Evolutionary conservation across 2,113 vertebrate species (phyloP).

Genomic region (Sminthopsis crassicaudata): DNA sequence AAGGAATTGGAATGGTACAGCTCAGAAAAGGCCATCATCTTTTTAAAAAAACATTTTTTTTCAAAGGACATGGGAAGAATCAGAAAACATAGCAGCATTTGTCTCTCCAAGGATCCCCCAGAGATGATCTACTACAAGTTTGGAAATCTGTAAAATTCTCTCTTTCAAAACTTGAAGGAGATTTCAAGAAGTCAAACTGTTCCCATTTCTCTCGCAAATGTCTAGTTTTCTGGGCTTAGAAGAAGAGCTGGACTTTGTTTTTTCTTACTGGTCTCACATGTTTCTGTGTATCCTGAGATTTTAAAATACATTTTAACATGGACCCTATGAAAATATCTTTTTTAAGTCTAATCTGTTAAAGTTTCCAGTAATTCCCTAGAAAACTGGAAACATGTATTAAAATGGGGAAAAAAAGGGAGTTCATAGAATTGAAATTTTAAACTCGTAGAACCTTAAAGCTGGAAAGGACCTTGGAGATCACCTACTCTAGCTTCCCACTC

Average conservation of each 20-base stretch:
- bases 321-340: conserved; percentile 1
- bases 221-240: conserved; percentile 68
- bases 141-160: conserved; percentile 73
- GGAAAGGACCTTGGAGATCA: background rate
- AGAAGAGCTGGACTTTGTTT: conserved; percentile 53
- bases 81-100: conserved; percentile 72
- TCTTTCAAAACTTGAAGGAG: conserved; percentile 55
- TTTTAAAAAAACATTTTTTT: conserved; percentile 78
- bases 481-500: background rate
- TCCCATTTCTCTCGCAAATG: conserved; percentile 62
- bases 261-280: conserved; percentile 10
- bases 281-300: conserved; percentile 46
- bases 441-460: background rate
- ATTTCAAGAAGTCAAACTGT: conserved; percentile 61
- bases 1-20: conserved; percentile 81
- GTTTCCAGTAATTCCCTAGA: conserved; percentile 35
- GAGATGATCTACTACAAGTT: conserved; percentile 70
- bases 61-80: conserved; percentile 82
- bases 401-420: conserved; percentile 27
- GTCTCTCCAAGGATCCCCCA: conserved; percentile 74
- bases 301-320: conserved; percentile 50
- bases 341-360: conserved; percentile 3
- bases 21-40: conserved; percentile 84
- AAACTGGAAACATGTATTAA: background rate
- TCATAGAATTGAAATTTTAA: conserved; percentile 31